Evolutionary conservation across 2,113 vertebrate species (phyloP).

Genomic region (Entelurus aequoreus): DNA sequence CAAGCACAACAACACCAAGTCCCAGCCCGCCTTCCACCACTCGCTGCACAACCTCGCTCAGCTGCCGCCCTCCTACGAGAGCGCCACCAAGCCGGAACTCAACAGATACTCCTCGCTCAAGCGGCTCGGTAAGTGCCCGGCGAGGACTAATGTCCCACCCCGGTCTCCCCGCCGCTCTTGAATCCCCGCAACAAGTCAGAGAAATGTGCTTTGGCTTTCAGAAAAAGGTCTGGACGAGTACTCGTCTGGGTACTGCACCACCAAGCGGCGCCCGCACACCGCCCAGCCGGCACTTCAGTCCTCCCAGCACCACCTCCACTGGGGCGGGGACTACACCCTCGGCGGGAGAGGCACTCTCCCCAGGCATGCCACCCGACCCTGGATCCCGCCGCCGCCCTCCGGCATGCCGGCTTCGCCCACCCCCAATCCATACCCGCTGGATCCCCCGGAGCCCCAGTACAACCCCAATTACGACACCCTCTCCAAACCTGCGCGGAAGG

Average conservation of each 20-base stretch:
- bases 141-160: constrained; percentile 7
- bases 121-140: constrained; percentile 77
- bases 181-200: constrained; percentile 31
- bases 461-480: constrained; percentile 76
- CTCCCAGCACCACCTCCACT: constrained; percentile 76
- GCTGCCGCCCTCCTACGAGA: constrained; percentile 87
- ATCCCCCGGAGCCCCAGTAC: constrained; percentile 70
- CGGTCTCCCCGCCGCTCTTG: constrained; percentile 11
- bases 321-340: constrained; percentile 77
- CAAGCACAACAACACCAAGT: constrained; percentile 82
- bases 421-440: constrained; percentile 74
- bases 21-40: constrained; percentile 81
- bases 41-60: constrained; percentile 91
- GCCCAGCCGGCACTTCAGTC: constrained; percentile 75
- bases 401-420: constrained; percentile 76
- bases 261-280: constrained; percentile 79
- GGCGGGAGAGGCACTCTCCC: constrained; percentile 83
- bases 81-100: constrained; percentile 83
- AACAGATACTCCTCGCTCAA: constrained; percentile 90
- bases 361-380: constrained; percentile 72
- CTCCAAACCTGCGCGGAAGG: constrained; percentile 75
- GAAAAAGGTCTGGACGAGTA: constrained; percentile 87
- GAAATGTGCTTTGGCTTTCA: constrained; percentile 49
- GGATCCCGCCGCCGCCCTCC: constrained; percentile 75
- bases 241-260: constrained; percentile 84